These are phyloP conservation scores for Helicoverpa zea DNA, from an alignment of 1,140 invertebrate species.

Conservation along the genomic window DNA sequence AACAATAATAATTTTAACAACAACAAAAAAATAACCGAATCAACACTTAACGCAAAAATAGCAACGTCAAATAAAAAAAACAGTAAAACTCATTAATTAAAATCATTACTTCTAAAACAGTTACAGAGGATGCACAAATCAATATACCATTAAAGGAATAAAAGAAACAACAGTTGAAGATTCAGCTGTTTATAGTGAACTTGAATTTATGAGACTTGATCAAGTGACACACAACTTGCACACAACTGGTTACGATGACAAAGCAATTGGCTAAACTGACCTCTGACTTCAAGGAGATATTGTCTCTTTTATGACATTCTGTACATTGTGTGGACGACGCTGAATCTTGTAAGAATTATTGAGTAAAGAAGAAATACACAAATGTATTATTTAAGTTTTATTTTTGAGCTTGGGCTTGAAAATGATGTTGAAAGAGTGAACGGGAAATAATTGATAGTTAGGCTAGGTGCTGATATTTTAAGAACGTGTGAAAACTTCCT, in stretches of 20 bases:
- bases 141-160: not conserved
- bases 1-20: no score
- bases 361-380: no score
- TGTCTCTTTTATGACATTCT: not conserved
- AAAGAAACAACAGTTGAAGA: not conserved
- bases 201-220: not conserved
- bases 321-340: no score
- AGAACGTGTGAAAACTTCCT: no score
- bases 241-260: slow-evolving; percentile 11
- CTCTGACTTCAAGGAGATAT: not conserved
- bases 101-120: not conserved
- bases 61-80: not conserved
- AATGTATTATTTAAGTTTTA: not conserved
- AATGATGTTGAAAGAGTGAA: no score
- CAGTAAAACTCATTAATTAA: not conserved
- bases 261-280: not conserved
- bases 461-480: no score
- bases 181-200: not conserved
- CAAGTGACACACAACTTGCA: slow-evolving; percentile 4
- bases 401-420: no score
- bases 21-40: no score
- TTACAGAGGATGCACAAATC: not conserved
- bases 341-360: no score
- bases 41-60: no score
- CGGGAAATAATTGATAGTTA: no score